Evolutionary conservation across 2,113 vertebrate genomes (phyloP).

Genomic region (Nicator chloris): DNA sequence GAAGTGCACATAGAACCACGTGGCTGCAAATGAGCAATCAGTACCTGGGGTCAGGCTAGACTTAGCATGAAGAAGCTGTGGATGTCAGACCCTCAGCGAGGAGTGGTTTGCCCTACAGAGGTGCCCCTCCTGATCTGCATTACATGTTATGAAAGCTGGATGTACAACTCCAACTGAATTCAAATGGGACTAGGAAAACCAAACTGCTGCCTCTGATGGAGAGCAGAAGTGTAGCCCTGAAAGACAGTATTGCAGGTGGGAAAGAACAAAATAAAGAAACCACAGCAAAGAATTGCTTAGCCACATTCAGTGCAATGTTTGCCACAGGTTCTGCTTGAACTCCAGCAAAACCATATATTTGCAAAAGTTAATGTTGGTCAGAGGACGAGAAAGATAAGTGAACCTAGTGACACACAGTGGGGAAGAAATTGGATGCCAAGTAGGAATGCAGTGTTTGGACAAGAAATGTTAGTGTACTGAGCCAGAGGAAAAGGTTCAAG

Average conservation of each 20-base stretch:
- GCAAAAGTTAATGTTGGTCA: conserved; percentile 11
- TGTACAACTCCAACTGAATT: not conserved
- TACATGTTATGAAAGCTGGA: not conserved
- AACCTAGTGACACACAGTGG: conserved; percentile 28
- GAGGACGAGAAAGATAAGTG: conserved; percentile 51
- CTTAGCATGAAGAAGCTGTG: not conserved
- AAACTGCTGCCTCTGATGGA: not conserved
- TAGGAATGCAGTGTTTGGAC: conserved; percentile 59
- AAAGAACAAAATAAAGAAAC: not conserved
- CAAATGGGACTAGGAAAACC: not conserved
- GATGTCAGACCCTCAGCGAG: not conserved
- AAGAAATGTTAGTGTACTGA: conserved; percentile 37
- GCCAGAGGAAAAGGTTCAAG: conserved; percentile 70
- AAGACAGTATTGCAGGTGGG: not conserved
- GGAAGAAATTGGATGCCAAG: conserved; percentile 50
- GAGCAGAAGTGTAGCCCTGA: not conserved
- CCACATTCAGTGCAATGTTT: not conserved
- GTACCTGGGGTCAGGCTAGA: not conserved
- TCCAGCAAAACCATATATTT: not conserved
- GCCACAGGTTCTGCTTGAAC: not conserved
- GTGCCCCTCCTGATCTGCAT: not conserved
- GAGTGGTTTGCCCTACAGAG: not conserved
- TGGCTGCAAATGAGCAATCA: not conserved
- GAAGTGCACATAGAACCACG: rapidly evolving
- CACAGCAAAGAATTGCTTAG: not conserved